Base-by-base conservation (phyloP, 2,888 invertebrate species). In the Melipona bicolor region DNA sequence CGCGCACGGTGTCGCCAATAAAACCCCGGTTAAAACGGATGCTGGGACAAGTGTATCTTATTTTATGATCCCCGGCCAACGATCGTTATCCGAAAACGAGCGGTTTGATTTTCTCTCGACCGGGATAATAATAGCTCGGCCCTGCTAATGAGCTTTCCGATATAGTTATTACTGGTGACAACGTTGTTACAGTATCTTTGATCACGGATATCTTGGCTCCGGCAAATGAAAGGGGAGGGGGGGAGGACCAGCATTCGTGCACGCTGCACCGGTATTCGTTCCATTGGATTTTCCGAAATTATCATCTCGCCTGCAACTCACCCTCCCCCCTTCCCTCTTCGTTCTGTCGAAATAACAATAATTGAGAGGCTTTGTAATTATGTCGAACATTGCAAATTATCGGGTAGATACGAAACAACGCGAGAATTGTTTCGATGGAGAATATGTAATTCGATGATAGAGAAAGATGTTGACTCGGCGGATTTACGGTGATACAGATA, bases 81-180 rank as follows among this genome's bases (percentile, higher is more conserved):
- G 72, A 83, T 81, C 72, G 69, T 81, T 83, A 83, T 77, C 69
- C 56, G 68, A 81, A 81, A 77, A 69, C 71, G 50, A 76, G 49
- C 69, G 62, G 69, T 50, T 61, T 9, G 24, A 61, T 61, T 61
- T 32, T 77, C 70, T 79, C 74, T 52, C 81, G 52, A n/a, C 72
- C 64, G 9, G 70, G 68, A 76, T 80, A 76, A 79, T 83, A 83
- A 79, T 74, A 82, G 69, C 70, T 11, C 32, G 32, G 17, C 56
- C 43, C 21, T 65, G 74, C 61, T 82, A 74, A 79, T 75, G 52
- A 82, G 70, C 59, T 82, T 74, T 21, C 61, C 79, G 59, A 82
- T 79, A 67, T 75, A 79, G 69, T 79, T 67, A 65, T 75, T 79
- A 82, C 70, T 59, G 70, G 65, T 52, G 74, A 65, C 49, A 70